Evolutionary conservation across 2,888 invertebrate species (phyloP).

Genomic region (Eutolmus rufibarbis): DNA sequence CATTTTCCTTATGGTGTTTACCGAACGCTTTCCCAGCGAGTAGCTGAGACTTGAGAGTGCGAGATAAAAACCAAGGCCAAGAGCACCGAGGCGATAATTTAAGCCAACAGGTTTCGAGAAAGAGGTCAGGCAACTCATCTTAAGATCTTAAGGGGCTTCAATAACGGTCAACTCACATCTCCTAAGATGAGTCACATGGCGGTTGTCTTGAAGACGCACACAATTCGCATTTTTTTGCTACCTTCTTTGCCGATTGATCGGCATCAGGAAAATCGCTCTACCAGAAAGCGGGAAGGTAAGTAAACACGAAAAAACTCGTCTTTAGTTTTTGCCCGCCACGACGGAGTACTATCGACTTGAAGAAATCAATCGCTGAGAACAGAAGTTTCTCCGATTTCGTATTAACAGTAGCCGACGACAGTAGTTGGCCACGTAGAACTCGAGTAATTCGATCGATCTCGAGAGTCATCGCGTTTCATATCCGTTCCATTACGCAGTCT

Average conservation of each 20-base stretch:
- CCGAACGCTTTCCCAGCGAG: not conserved
- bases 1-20: not conserved
- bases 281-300: not conserved
- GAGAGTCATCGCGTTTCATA: not conserved
- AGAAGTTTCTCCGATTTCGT: not conserved
- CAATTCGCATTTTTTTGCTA: not conserved
- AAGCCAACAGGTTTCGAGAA: conserved; percentile 5
- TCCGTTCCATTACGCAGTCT: not conserved
- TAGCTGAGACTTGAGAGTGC: not conserved
- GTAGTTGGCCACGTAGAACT: not conserved
- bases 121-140: not conserved
- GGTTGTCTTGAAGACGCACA: not conserved
- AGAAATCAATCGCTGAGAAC: not conserved
- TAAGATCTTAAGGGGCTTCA: not conserved
- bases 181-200: not conserved
- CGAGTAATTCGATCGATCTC: not conserved
- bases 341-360: not conserved
- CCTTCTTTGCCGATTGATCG: not conserved
- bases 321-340: not conserved
- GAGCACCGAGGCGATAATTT: not conserved
- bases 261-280: not conserved
- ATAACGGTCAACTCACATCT: not conserved
- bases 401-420: not conserved
- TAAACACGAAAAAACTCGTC: not conserved
- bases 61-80: not conserved